These are phyloP conservation scores for Palythoa heliodiscus DNA, from an alignment of 92 coral and sea anemone genomes.

Conservation along the genomic window DNA sequence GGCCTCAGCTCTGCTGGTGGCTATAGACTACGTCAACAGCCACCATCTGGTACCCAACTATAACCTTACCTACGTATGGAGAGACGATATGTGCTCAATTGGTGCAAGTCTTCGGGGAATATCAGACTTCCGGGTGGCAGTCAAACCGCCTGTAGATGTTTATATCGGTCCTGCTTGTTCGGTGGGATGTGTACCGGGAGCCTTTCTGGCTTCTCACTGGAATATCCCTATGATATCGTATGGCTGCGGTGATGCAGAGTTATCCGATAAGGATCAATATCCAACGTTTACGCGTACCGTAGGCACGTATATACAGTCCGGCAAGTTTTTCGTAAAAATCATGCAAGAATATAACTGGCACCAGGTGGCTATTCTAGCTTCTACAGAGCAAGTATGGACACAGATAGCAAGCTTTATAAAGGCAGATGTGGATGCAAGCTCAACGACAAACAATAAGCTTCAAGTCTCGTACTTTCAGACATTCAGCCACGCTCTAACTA, in stretches of 20 bases:
- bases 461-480: constrained; percentile 68
- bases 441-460: constrained; percentile 2
- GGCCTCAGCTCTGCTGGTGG: constrained; percentile 77
- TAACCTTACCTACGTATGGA: constrained; percentile 70
- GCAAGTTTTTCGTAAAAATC: constrained; percentile 55
- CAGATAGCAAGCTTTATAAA: constrained; percentile 65
- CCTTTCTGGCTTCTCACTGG: constrained; percentile 77
- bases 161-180: constrained; percentile 78
- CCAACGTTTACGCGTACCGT: constrained; percentile 87
- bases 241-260: constrained; percentile 65
- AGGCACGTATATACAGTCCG: constrained; percentile 59
- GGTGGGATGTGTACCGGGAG: constrained; percentile 76
- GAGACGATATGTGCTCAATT: constrained; percentile 59
- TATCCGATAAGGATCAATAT: constrained; percentile 60
- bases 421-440: constrained; percentile 52
- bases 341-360: constrained; percentile 71
- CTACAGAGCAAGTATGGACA: constrained; percentile 76
- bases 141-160: constrained; percentile 58
- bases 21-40: constrained; percentile 49
- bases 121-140: constrained; percentile 51
- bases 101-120: constrained; percentile 65
- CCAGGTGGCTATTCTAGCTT: constrained; percentile 67
- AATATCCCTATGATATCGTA: constrained; percentile 80
- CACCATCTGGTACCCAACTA: constrained; percentile 55
- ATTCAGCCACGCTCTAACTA: constrained; percentile 53